These are phyloP conservation scores for Exephanes ischioxanthus DNA, from an alignment of 2,888 invertebrate genomes.

Conservation along the genomic window DNA sequence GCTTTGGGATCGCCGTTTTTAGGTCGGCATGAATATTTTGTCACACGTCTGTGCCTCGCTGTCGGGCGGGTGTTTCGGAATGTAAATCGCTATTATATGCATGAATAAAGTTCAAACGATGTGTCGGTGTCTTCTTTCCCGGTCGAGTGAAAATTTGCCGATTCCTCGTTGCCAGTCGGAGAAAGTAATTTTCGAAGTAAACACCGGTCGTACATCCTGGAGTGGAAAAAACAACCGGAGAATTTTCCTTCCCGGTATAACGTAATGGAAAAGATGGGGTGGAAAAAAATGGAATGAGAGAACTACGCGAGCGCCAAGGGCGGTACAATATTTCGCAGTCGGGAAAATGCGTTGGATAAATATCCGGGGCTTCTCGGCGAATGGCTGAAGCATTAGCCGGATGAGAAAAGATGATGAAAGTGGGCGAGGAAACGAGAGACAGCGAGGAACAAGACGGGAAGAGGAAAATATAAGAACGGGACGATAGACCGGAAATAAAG, in stretches of 20 bases:
- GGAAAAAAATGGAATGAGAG: conserved; percentile 6
- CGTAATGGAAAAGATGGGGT: background rate
- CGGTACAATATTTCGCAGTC: conserved; percentile 53
- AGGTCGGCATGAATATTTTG: conserved; percentile 47
- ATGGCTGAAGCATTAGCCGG: conserved; percentile 59
- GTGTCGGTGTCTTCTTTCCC: background rate
- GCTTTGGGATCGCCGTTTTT: background rate
- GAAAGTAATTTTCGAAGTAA: conserved; percentile 7
- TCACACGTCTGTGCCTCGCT: background rate
- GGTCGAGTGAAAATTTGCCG: background rate
- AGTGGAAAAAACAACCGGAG: background rate
- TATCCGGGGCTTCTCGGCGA: conserved; percentile 51
- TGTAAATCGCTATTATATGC: background rate
- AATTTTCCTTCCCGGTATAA: conserved; percentile 21
- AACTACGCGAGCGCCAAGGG: conserved; percentile 37
- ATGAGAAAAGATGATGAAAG: conserved; percentile 61
- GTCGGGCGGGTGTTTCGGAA: background rate
- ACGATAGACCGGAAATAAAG: conserved; percentile 7
- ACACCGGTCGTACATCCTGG: background rate
- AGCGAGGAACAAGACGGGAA: conserved; percentile 15
- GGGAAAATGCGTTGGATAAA: conserved; percentile 45
- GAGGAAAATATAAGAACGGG: background rate
- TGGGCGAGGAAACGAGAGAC: background rate
- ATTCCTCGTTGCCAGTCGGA: background rate
- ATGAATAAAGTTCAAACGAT: conserved; percentile 46